Evolutionary conservation across 37 sponge, comb jelly and placozoan genomes (phyloP).

Genomic region (Amphimedon queenslandica): DNA sequence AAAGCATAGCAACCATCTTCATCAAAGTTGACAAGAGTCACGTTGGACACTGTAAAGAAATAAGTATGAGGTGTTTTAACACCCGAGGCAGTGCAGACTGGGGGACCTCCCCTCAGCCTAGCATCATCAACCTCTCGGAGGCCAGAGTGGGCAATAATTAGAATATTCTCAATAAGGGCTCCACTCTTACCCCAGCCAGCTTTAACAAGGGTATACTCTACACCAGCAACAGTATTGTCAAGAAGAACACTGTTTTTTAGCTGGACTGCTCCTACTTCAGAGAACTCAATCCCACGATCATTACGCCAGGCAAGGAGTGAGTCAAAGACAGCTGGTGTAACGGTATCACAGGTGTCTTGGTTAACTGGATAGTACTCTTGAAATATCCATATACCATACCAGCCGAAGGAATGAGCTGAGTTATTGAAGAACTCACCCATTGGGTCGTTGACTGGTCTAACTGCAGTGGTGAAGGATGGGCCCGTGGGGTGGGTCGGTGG

Average conservation of each 20-base stretch:
- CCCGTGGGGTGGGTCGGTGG: conserved; percentile 51
- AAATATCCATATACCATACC: conserved; percentile 90
- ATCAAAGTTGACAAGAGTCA: conserved; percentile 88
- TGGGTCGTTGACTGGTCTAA: conserved; percentile 78
- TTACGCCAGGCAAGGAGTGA: conserved; percentile 79
- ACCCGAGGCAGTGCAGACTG: conserved; percentile 62
- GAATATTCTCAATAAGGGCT: conserved; percentile 42
- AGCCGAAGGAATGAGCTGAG: conserved; percentile 76
- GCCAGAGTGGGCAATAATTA: conserved; percentile 59
- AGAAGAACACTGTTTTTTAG: conserved; percentile 53
- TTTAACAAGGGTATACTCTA: conserved; percentile 43
- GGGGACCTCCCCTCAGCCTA: not conserved
- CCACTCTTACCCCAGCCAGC: conserved; percentile 53
- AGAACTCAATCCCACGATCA: conserved; percentile 81
- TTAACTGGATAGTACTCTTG: conserved; percentile 69
- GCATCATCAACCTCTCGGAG: not conserved
- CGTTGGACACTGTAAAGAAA: conserved; percentile 72
- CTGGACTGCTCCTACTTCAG: conserved; percentile 70
- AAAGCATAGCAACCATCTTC: conserved; percentile 29
- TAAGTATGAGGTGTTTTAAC: conserved; percentile 74
- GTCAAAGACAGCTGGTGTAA: conserved; percentile 39
- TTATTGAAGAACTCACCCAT: conserved; percentile 79
- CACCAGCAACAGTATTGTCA: conserved; percentile 74
- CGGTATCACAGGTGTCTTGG: conserved; percentile 51
- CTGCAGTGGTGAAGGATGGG: conserved; percentile 55